phyloP scores from a whole-genome alignment of 2,797 vertebrate species.

The Heliangelus exortis region DNA sequence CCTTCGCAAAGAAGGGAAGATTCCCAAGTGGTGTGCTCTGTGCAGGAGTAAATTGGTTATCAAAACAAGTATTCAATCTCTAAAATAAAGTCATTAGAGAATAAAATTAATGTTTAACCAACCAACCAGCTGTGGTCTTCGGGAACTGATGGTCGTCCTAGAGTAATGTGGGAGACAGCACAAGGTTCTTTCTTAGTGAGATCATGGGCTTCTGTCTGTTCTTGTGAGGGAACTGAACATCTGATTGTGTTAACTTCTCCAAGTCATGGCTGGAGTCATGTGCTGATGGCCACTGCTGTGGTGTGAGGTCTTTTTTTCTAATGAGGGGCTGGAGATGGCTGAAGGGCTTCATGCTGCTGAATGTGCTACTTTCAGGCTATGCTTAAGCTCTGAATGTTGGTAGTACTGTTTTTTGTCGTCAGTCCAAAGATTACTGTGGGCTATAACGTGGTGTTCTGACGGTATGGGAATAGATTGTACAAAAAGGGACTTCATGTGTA shows the following conservation, averaged over 20 bases:
- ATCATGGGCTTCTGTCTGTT: background rate
- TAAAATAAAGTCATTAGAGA: background rate
- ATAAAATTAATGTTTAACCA: background rate
- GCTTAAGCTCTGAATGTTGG: background rate
- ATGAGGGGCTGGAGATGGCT: background rate
- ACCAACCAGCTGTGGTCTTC: background rate
- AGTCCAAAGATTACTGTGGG: background rate
- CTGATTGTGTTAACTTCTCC: background rate
- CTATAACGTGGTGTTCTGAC: background rate
- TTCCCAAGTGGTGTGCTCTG: background rate
- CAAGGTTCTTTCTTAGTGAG: background rate
- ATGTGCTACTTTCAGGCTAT: background rate
- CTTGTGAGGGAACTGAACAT: fast-evolving
- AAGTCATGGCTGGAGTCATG: background rate
- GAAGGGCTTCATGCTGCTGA: background rate
- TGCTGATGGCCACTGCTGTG: background rate
- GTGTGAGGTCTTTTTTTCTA: no score
- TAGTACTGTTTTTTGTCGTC: background rate
- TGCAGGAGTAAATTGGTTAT: background rate
- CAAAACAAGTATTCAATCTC: background rate
- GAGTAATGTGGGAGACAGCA: background rate
- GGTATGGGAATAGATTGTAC: background rate
- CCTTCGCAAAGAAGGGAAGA: background rate
- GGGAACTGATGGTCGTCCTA: background rate
- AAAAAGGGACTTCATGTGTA: background rate